These are phyloP conservation scores for Pitta sordida DNA, from an alignment of 2,113 vertebrate species.

Conservation along the genomic window DNA sequence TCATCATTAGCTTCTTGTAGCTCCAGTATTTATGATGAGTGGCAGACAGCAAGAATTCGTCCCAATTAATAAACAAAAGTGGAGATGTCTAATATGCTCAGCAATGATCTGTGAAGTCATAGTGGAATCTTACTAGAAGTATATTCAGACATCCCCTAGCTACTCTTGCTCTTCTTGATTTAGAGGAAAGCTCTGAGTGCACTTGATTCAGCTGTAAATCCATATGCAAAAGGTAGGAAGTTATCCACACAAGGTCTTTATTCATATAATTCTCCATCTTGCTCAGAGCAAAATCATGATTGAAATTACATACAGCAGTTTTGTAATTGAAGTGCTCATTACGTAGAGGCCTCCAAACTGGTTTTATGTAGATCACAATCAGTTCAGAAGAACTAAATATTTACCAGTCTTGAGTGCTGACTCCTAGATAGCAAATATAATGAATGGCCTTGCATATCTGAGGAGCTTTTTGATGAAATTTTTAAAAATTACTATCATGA, in stretches of 20 bases:
- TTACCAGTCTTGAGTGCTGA: neutral
- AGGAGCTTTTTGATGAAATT: neutral
- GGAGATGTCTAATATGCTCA: neutral
- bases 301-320: neutral
- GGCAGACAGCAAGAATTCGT: neutral
- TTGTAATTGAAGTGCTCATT: neutral
- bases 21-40: neutral
- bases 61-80: neutral
- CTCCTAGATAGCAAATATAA: neutral
- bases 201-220: conserved; percentile 5
- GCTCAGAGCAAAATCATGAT: neutral
- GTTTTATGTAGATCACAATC: neutral
- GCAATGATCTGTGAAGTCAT: accelerated
- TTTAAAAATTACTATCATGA: neutral
- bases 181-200: neutral
- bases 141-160: neutral
- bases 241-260: accelerated
- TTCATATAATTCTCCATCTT: neutral
- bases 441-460: neutral
- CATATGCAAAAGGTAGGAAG: neutral
- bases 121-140: neutral
- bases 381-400: neutral
- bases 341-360: neutral
- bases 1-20: neutral
- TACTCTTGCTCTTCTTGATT: neutral